Evolutionary conservation across 2,888 invertebrate genomes (phyloP).

Genomic region (Meandrusa payeni): DNA sequence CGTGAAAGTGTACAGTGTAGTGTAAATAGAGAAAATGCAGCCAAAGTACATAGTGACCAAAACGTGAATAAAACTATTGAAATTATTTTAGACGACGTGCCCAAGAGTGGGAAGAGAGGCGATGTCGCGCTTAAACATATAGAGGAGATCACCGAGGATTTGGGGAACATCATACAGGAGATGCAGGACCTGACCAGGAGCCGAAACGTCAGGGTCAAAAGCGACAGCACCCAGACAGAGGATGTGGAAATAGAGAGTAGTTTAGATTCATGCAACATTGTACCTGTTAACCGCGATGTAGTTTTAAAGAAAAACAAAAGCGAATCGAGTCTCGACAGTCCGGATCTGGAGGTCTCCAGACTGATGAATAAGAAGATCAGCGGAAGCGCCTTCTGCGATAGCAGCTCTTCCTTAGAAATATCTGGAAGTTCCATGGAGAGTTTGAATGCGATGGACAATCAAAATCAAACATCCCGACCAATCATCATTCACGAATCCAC

Average conservation of each 20-base stretch:
- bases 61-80: slow-evolving; percentile 40
- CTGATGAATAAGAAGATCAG: slow-evolving; percentile 63
- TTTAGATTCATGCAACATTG: slow-evolving; percentile 45
- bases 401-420: slow-evolving; percentile 70
- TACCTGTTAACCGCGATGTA: slow-evolving; percentile 64
- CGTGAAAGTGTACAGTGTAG: slow-evolving; percentile 42
- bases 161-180: slow-evolving; percentile 64
- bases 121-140: slow-evolving; percentile 57
- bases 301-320: slow-evolving; percentile 76
- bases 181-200: slow-evolving; percentile 55
- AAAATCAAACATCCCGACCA: slow-evolving; percentile 33
- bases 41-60: slow-evolving; percentile 48
- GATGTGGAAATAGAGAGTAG: slow-evolving; percentile 33
- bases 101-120: slow-evolving; percentile 35
- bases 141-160: slow-evolving; percentile 61
- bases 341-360: slow-evolving; percentile 74
- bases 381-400: slow-evolving; percentile 66
- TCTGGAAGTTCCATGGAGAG: slow-evolving; percentile 77
- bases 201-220: slow-evolving; percentile 35
- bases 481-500: slow-evolving; percentile 43
- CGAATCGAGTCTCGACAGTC: slow-evolving; percentile 76
- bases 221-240: slow-evolving; percentile 43
- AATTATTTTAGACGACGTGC: slow-evolving; percentile 30
- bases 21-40: slow-evolving; percentile 29
- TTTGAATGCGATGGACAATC: slow-evolving; percentile 53